Percentiles rank a stretch among this genome's conserved stretches.
Evolutionary conservation across 35 echinoderm and acorn worm genomes (phyloP).

Genomic region (Eucidaris tribuloides): DNA sequence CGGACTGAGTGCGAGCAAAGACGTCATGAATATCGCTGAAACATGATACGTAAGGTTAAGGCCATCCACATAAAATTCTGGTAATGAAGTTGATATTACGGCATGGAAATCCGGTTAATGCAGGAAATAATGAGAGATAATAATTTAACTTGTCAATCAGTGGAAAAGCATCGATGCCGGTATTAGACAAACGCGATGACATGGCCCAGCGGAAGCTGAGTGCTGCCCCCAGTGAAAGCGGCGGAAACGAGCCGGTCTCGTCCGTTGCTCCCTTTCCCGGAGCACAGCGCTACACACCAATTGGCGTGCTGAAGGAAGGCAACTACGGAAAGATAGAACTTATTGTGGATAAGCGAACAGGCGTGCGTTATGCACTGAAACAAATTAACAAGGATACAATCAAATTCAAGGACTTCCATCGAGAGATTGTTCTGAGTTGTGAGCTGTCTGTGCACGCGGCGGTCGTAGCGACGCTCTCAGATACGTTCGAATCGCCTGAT

Average conservation of each 20-base stretch:
- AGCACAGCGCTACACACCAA: slow-evolving; percentile 22
- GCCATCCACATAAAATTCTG: no score
- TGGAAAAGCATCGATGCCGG: not conserved
- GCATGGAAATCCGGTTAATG: no score
- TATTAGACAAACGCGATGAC: not conserved
- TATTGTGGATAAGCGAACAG: slow-evolving; percentile 33
- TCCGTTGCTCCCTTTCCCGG: slow-evolving; percentile 16
- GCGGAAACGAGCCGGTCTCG: not conserved
- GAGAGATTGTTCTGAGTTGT: slow-evolving; percentile 46
- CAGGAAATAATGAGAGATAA: no score
- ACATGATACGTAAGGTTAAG: no score
- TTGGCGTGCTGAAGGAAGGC: slow-evolving; percentile 35
- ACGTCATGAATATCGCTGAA: no score
- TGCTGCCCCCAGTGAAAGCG: not conserved
- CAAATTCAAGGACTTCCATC: slow-evolving; percentile 38
- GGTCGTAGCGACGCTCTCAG: slow-evolving; percentile 24
- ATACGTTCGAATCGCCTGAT: slow-evolving; percentile 30
- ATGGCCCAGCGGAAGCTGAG: slow-evolving; percentile 22
- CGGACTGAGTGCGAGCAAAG: no score
- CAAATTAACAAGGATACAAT: slow-evolving; percentile 30
- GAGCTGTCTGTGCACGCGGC: slow-evolving; percentile 44
- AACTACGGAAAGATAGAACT: slow-evolving; percentile 45
- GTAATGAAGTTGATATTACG: no score
- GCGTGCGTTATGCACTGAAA: slow-evolving; percentile 27
- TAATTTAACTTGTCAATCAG: no score